Evolutionary conservation across 1,140 invertebrate species (phyloP).

Genomic region (Diploscapter pachys): DNA sequence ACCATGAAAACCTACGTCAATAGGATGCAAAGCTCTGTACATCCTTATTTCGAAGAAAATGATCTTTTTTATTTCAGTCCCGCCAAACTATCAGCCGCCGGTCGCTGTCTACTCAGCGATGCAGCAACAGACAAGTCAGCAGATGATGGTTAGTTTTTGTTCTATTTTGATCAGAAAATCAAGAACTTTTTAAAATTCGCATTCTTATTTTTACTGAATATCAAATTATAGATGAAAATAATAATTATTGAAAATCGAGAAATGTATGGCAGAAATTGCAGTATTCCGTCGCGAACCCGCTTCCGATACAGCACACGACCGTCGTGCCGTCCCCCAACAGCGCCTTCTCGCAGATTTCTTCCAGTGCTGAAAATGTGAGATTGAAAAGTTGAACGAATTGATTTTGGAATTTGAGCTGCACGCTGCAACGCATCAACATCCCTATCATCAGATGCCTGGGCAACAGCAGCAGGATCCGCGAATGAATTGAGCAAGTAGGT

Average conservation of each 20-base stretch:
- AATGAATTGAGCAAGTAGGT: too few species aligned
- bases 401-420: too few species aligned
- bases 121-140: conserved; percentile 4
- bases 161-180: conserved; percentile 15
- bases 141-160: neutral
- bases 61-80: neutral
- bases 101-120: conserved; percentile 2
- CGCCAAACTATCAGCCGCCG: conserved; percentile 5
- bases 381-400: too few species aligned
- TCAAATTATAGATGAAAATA: neutral
- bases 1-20: neutral
- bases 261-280: neutral
- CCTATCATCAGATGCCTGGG: too few species aligned
- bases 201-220: neutral
- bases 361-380: too few species aligned
- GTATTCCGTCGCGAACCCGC: conserved; percentile 22
- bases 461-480: too few species aligned
- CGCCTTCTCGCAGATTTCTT: conserved; percentile 2
- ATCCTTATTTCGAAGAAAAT: conserved; percentile 9
- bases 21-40: conserved; percentile 1
- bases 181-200: conserved; percentile 16
- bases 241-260: too few species aligned
- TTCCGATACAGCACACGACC: conserved; percentile 11
- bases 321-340: conserved; percentile 20
- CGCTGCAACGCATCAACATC: too few species aligned